These are phyloP conservation scores for Aspidiotus destructor DNA, from an alignment of 2,888 invertebrate genomes.

Conservation along the genomic window DNA sequence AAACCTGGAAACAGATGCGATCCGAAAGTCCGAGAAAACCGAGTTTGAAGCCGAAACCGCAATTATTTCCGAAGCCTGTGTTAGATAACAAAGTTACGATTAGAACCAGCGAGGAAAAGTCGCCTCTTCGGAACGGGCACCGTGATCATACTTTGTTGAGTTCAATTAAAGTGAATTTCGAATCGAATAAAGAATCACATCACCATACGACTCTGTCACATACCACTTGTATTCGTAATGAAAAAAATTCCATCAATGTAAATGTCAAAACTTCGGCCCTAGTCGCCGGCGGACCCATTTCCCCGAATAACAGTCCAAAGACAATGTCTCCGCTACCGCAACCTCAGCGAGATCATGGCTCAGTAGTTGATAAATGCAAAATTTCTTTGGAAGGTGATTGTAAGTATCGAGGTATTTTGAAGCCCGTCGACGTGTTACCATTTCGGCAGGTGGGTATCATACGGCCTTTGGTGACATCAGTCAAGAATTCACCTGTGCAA, in stretches of 20 bases:
- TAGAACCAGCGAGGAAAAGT: background rate
- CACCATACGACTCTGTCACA: background rate
- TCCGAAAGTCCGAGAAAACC: constrained; percentile 9
- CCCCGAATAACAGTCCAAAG: background rate
- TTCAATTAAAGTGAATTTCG: constrained; percentile 11
- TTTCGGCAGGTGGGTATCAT: constrained; percentile 40
- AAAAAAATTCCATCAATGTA: background rate
- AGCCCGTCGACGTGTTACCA: constrained; percentile 25
- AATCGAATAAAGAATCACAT: background rate
- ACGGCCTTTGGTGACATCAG: constrained; percentile 45
- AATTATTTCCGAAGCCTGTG: constrained; percentile 26
- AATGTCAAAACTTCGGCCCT: background rate
- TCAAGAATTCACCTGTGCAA: constrained; percentile 44
- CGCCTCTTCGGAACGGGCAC: background rate
- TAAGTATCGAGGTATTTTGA: constrained; percentile 18
- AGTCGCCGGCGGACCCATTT: background rate
- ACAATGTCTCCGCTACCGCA: background rate
- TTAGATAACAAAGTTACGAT: constrained; percentile 3
- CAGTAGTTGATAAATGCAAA: background rate
- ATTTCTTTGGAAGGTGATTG: background rate
- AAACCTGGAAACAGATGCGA: background rate
- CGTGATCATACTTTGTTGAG: background rate
- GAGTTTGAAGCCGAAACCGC: constrained; percentile 9
- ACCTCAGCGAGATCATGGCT: background rate
- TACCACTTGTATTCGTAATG: background rate